These are phyloP conservation scores for Etheostoma nigrum DNA, from an alignment of 2,797 vertebrate genomes.

Conservation along the genomic window DNA sequence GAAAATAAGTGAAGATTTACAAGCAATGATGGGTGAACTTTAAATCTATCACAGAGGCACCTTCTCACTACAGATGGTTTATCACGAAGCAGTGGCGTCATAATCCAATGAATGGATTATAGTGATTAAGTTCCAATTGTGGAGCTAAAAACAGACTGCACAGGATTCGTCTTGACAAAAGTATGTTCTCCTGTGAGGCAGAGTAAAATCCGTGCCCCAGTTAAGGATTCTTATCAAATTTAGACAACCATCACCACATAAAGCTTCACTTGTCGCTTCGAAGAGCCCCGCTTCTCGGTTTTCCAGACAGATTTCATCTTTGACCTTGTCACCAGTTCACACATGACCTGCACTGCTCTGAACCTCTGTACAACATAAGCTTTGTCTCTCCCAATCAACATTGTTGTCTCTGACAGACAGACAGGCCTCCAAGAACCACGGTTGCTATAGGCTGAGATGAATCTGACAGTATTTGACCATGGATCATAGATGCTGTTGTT, in stretches of 20 bases:
- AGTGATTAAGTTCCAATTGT: conserved; percentile 78
- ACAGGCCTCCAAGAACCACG: conserved; percentile 18
- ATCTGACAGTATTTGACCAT: conserved; percentile 49
- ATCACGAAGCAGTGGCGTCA: conserved; percentile 56
- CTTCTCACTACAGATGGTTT: conserved; percentile 68
- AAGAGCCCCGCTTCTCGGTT: conserved; percentile 5
- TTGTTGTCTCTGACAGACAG: conserved; percentile 49
- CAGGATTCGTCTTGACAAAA: conserved; percentile 71
- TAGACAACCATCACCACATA: conserved; percentile 40
- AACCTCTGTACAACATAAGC: conserved; percentile 46
- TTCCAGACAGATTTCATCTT: conserved; percentile 40
- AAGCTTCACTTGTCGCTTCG: conserved; percentile 44
- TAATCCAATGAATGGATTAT: conserved; percentile 78
- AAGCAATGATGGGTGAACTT: conserved; percentile 58
- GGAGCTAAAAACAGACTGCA: conserved; percentile 75
- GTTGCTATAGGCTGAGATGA: conserved; percentile 26
- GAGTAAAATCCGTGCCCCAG: conserved; percentile 60
- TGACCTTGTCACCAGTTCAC: conserved; percentile 62
- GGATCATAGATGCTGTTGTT: conserved; percentile 29
- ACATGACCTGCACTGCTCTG: conserved; percentile 51
- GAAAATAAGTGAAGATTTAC: conserved; percentile 16
- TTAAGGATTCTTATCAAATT: conserved; percentile 64
- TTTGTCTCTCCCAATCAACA: conserved; percentile 34
- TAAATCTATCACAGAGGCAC: conserved; percentile 57
- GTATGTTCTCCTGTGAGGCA: conserved; percentile 65